Evolutionary conservation across 2,113 vertebrate species (phyloP).

Genomic region (Brachypteracias leptosomus): DNA sequence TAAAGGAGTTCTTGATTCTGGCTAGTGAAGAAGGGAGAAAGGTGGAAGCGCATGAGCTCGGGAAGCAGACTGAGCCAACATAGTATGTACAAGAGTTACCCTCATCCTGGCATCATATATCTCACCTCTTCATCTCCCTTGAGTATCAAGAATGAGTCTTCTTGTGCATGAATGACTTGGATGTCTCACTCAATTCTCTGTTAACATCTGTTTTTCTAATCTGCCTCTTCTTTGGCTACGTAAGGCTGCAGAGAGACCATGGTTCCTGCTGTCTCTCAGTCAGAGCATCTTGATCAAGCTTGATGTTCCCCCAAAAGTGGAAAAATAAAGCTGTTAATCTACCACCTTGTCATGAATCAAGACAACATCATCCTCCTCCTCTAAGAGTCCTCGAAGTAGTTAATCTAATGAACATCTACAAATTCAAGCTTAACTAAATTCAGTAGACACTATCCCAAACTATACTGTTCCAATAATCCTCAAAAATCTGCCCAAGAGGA

Average conservation of each 20-base stretch:
- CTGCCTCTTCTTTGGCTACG: not conserved
- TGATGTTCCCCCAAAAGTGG: not conserved
- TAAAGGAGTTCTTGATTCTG: not conserved
- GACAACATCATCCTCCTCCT: not conserved
- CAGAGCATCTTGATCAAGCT: not conserved
- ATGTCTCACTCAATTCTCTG: not conserved
- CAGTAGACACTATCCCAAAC: not conserved
- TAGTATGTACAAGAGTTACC: not conserved
- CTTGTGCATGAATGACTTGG: not conserved
- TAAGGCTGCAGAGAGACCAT: not conserved
- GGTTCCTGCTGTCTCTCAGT: not conserved
- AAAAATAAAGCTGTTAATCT: not conserved
- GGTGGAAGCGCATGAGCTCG: not conserved
- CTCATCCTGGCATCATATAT: not conserved
- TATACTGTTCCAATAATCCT: not conserved
- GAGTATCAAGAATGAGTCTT: not conserved
- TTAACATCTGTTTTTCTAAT: not conserved
- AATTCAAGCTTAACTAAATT: not conserved
- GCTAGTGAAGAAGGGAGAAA: not conserved
- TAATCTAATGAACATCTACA: not conserved
- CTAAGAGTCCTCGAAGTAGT: not conserved
- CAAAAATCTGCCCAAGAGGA: not conserved
- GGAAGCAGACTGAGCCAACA: not conserved
- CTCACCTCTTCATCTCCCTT: not conserved
- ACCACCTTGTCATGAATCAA: not conserved